phyloP scores from a whole-genome alignment of 2,888 invertebrate genomes.

The Malthinus flaveolus region DNA sequence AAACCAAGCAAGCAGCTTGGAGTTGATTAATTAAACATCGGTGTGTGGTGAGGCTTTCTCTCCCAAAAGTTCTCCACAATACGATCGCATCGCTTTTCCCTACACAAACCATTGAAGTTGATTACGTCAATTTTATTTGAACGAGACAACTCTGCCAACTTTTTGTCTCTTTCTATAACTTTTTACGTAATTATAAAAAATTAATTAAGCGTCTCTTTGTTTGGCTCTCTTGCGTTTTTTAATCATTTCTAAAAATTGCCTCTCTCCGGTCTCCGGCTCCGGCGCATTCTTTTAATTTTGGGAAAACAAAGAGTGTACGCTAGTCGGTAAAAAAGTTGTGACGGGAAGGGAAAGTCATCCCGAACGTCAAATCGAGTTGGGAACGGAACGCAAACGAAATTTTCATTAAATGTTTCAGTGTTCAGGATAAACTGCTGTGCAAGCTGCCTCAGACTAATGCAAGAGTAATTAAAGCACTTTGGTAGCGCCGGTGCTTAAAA shows the following conservation, averaged over 20 bases:
- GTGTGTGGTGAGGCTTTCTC: constrained; percentile 51
- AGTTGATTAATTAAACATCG: constrained; percentile 57
- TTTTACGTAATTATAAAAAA: too few relatives aligned
- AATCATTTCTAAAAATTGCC: too few relatives aligned
- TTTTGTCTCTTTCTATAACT: too few relatives aligned
- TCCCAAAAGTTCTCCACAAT: constrained; percentile 33
- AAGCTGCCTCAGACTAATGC: constrained; percentile 42
- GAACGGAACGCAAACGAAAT: constrained; percentile 44
- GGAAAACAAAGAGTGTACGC: too few relatives aligned
- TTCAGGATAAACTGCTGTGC: constrained; percentile 39
- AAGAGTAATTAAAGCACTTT: constrained; percentile 49
- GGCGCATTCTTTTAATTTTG: too few relatives aligned
- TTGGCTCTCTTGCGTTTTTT: too few relatives aligned
- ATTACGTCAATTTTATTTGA: too few relatives aligned
- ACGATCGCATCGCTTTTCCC: constrained; percentile 29
- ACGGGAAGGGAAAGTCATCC: constrained; percentile 11
- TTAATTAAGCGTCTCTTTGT: too few relatives aligned
- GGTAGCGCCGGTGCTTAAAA: constrained; percentile 37
- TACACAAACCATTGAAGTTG: too few relatives aligned
- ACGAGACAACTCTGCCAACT: too few relatives aligned
- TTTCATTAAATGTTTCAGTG: constrained; percentile 48
- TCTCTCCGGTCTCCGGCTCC: too few relatives aligned
- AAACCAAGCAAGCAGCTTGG: constrained; percentile 49
- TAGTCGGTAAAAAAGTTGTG: too few relatives aligned
- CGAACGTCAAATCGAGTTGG: constrained; percentile 23